Percentiles rank a stretch among this genome's conserved stretches.
Conservation (phyloP, 2,888 invertebrate genomes). For the Leptinotarsa peninsularis region DNA sequence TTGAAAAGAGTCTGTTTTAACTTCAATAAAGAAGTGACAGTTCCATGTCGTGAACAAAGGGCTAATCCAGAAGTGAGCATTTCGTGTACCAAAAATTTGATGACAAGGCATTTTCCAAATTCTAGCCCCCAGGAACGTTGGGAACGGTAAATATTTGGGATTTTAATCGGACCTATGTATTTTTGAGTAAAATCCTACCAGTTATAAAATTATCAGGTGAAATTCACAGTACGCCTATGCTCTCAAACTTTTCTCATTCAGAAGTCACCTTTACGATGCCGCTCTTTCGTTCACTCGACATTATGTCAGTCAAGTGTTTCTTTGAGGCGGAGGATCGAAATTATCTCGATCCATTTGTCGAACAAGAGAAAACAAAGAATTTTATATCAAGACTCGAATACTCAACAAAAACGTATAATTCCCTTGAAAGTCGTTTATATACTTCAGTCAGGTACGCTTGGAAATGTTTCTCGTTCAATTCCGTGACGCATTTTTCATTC, state of each 20-base stretch:
- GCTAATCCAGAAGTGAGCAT: too few relatives aligned
- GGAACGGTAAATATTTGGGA: too few relatives aligned
- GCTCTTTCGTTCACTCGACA: neutral
- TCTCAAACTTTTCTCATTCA: neutral
- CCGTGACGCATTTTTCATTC: neutral
- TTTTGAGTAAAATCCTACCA: too few relatives aligned
- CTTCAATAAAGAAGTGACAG: too few relatives aligned
- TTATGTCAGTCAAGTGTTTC: neutral
- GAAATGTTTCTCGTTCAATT: neutral
- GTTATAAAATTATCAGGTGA: neutral
- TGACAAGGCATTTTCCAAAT: too few relatives aligned
- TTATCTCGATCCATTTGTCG: conserved; percentile 4
- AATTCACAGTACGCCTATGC: neutral
- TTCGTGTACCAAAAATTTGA: too few relatives aligned
- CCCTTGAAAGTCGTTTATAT: conserved; percentile 3
- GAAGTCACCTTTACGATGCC: neutral
- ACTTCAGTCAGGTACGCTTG: neutral
- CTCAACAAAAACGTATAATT: conserved; percentile 6
- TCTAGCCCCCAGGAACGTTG: too few relatives aligned
- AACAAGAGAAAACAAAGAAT: conserved; percentile 7
- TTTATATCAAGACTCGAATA: neutral
- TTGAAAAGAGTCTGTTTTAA: too few relatives aligned
- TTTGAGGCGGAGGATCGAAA: neutral
- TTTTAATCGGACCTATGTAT: too few relatives aligned
- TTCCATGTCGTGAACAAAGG: too few relatives aligned